These are phyloP conservation scores for Hydrophis major DNA, from an alignment of 2,797 vertebrate genomes.

Conservation along the genomic window DNA sequence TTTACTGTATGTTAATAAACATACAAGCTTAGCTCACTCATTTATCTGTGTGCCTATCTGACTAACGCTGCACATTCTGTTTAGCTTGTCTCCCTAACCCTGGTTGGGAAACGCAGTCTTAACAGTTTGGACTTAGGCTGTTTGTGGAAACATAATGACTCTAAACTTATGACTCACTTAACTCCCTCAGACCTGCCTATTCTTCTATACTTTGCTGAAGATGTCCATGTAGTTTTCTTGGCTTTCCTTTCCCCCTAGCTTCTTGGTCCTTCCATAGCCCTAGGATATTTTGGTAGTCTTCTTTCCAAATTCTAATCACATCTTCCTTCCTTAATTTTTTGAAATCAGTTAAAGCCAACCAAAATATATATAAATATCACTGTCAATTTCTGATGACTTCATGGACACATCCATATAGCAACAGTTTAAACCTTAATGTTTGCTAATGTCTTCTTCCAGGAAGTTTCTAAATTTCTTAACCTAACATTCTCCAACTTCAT, in stretches of 20 bases:
- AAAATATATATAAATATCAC: neutral
- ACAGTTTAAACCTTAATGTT: neutral
- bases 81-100: too few species aligned
- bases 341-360: neutral
- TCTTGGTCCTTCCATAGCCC: neutral
- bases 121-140: too few species aligned
- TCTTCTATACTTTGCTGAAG: neutral
- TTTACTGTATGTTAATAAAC: too few species aligned
- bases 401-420: neutral
- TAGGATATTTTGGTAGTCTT: neutral
- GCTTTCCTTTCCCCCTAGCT: neutral
- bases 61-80: too few species aligned
- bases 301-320: neutral
- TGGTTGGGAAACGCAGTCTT: too few species aligned
- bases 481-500: neutral
- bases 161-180: neutral
- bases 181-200: neutral
- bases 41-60: too few species aligned
- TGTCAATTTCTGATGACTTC: neutral
- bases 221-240: neutral
- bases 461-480: neutral
- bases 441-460: neutral
- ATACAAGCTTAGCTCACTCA: too few species aligned
- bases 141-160: neutral
- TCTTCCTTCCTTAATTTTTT: neutral